These are phyloP conservation scores for Mesorhabditis spiculigera DNA, from an alignment of 2,888 invertebrate species.

Conservation along the genomic window DNA sequence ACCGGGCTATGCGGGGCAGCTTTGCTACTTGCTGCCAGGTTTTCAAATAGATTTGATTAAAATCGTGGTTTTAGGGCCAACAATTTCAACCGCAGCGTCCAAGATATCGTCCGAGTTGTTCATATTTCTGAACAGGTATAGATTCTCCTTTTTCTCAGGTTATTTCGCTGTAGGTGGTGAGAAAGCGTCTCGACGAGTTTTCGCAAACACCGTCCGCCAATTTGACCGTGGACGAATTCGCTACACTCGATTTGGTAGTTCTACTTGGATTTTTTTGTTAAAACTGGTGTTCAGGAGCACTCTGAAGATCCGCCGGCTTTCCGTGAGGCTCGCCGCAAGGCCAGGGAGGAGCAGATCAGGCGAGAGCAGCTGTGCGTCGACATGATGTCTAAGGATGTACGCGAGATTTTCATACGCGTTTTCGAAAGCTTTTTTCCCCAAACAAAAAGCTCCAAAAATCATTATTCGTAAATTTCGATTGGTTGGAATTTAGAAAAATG, in stretches of 20 bases:
- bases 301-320: slow-evolving; percentile 55
- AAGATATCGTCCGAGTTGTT: slow-evolving; percentile 54
- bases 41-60: neutral
- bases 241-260: slow-evolving; percentile 90
- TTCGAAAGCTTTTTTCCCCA: no score
- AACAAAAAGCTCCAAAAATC: no score
- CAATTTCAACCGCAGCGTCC: slow-evolving; percentile 52
- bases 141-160: neutral
- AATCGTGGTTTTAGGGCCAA: slow-evolving; percentile 21
- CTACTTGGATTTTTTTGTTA: slow-evolving; percentile 68
- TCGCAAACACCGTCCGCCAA: slow-evolving; percentile 92
- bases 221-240: slow-evolving; percentile 90
- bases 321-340: slow-evolving; percentile 41
- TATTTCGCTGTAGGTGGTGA: slow-evolving; percentile 36
- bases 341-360: slow-evolving; percentile 39
- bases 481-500: no score
- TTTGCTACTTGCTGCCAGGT: slow-evolving; percentile 83
- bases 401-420: neutral
- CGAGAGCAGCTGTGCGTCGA: slow-evolving; percentile 40
- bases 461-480: no score
- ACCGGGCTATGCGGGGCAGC: slow-evolving; percentile 98
- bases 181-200: slow-evolving; percentile 75
- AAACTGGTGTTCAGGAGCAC: slow-evolving; percentile 34
- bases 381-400: slow-evolving; percentile 20
- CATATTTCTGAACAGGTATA: slow-evolving; percentile 47